Base-by-base conservation (phyloP, 2,888 invertebrate species). In the Notocelia uddmanniana region DNA sequence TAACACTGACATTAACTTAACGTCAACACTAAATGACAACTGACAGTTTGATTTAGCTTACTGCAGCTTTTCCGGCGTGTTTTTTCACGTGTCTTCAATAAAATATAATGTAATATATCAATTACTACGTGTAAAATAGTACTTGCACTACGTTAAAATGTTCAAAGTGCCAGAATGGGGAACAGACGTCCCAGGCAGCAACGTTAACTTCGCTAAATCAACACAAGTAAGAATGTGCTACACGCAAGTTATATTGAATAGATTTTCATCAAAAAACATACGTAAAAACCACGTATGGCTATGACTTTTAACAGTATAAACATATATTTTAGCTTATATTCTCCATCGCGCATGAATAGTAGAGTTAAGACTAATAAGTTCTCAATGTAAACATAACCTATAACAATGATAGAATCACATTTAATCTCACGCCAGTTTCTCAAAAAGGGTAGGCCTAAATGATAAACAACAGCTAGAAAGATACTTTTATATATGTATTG, bases 91-190 rank as follows among this genome's bases (percentile, higher is more conserved):
- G 72, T 62, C 5, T 52, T 34, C n/a, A 2, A 23, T 19, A 18
- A 41, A 68, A 8, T 63, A 62, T 41, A 13, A 57, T 55, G 54
- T 54, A 59, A 5, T 8, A 13, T 15, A 37, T 8, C 34, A 45
- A 18, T 68, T 41, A 67, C 52, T 64, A 23, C 23, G 15, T n/a
- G 5, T 57, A 37, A 23, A 6, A 8, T 23, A 37, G 19, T 37
- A 21, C 45, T 10, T 19, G 26, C 50, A 45, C n/a, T 52, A n/a
- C n/a, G 31, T 66, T 41, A 83, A 68, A 75, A 89, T 88, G 89
- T 90, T 90, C 75, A 81, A 86, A 80, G 80, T 84, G 75, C 88
- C 89, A 59, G 86, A 85, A 3, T 90, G 90, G 88, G 89, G 82
- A 34, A 85, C 83, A 19, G 85, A 85, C 70, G 79, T 83, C 26